phyloP scores from a whole-genome alignment of 2,797 vertebrate genomes.

The Leucoraja ocellata region DNA sequence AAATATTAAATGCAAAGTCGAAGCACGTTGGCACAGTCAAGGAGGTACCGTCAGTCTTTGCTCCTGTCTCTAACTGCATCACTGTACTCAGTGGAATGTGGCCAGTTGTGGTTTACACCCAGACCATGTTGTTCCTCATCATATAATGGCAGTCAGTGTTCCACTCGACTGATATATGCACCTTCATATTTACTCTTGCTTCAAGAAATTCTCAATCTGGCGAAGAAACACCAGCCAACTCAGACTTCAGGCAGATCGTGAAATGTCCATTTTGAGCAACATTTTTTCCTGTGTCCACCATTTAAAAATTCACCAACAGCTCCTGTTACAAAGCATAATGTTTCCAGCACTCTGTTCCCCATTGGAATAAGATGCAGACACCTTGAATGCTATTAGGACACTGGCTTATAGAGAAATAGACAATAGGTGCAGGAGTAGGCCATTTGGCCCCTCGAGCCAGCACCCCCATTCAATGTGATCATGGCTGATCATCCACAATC shows the following conservation, averaged over 20 bases:
- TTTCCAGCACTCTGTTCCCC: too few relatives aligned
- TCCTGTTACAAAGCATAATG: too few relatives aligned
- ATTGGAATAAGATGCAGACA: too few relatives aligned
- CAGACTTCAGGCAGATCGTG: neutral
- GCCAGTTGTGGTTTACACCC: conserved; percentile 17
- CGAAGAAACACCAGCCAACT: neutral
- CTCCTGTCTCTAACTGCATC: neutral
- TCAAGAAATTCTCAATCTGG: neutral
- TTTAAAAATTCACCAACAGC: too few relatives aligned
- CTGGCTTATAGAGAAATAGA: too few relatives aligned
- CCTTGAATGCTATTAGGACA: too few relatives aligned
- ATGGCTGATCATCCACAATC: too few relatives aligned
- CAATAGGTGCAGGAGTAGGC: too few relatives aligned
- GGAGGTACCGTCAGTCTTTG: conserved; percentile 62
- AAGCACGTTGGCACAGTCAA: conserved; percentile 68
- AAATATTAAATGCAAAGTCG: conserved; percentile 81
- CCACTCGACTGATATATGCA: neutral
- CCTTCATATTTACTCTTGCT: conserved; percentile 23
- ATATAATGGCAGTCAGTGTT: conserved; percentile 13
- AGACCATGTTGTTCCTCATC: neutral
- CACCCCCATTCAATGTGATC: too few relatives aligned
- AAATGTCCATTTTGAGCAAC: conserved; percentile 7
- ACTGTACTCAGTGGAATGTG: neutral
- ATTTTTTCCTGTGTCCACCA: too few relatives aligned
- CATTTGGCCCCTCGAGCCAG: too few relatives aligned